A percentile compares a stretch with the other conserved stretches of the same genome.
Conservation (phyloP, 35 echinoderm and acorn worm species). For the Strongylocentrotus purpuratus region DNA sequence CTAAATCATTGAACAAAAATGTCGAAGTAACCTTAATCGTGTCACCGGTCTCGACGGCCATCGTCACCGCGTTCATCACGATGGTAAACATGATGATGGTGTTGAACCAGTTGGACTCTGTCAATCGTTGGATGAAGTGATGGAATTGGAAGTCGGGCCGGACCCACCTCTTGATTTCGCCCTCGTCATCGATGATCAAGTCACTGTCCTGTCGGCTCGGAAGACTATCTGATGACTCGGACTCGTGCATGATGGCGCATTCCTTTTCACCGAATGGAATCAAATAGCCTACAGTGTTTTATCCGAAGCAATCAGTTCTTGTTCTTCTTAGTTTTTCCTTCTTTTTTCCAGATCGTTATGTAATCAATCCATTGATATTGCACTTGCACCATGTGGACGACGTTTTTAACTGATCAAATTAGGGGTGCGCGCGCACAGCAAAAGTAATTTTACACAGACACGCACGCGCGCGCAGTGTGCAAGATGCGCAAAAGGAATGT, state of each 20-base stretch:
- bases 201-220: slow-evolving; percentile 55
- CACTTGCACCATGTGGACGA: no score
- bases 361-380: no score
- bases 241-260: not conserved
- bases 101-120: slow-evolving; percentile 88
- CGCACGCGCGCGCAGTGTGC: not conserved
- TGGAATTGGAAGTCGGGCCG: slow-evolving; percentile 87
- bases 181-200: slow-evolving; percentile 89
- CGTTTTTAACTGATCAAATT: no score
- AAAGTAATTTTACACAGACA: not conserved
- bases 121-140: slow-evolving; percentile 75
- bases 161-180: slow-evolving; percentile 59
- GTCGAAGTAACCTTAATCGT: slow-evolving; percentile 50
- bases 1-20: not conserved
- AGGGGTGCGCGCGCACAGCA: not conserved
- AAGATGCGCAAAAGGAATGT: not conserved
- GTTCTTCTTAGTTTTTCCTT: no score
- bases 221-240: slow-evolving; percentile 21
- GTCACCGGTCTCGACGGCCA: slow-evolving; percentile 92
- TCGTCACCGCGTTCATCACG: slow-evolving; percentile 77
- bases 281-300: not conserved
- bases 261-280: not conserved
- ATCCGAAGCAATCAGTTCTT: not conserved
- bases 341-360: no score
- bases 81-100: slow-evolving; percentile 96